These are phyloP conservation scores for Enteromius afrohamiltoni DNA, from an alignment of 2,797 vertebrate species.

Conservation along the genomic window DNA sequence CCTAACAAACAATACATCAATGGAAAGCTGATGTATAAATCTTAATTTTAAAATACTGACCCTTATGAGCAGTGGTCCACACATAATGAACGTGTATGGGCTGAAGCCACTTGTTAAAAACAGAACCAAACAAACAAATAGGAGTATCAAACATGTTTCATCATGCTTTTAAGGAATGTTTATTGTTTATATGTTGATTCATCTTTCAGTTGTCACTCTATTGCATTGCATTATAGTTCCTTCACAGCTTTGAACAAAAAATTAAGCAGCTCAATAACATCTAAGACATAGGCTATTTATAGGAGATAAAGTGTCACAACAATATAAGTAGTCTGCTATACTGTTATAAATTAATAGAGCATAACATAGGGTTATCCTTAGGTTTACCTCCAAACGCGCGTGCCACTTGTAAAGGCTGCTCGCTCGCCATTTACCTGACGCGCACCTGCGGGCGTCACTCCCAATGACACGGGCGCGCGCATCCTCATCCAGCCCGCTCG, in stretches of 20 bases:
- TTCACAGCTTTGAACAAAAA: neutral
- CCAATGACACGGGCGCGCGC: slow-evolving; percentile 63
- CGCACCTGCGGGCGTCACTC: slow-evolving; percentile 73
- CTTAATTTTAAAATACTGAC: neutral
- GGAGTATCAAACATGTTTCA: neutral
- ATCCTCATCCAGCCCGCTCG: slow-evolving; percentile 55
- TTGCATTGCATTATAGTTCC: neutral
- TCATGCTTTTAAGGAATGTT: neutral
- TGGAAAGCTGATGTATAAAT: neutral
- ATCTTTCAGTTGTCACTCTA: neutral
- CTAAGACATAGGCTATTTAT: neutral
- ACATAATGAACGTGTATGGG: neutral
- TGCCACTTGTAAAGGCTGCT: slow-evolving; percentile 55
- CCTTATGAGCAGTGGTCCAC: neutral
- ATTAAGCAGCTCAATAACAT: neutral
- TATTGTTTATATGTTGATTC: neutral
- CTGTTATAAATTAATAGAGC: too few relatives aligned
- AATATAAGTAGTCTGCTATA: too few relatives aligned
- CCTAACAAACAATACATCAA: neutral
- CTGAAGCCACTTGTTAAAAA: neutral
- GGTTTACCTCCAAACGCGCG: neutral
- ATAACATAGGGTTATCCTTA: neutral
- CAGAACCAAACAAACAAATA: neutral
- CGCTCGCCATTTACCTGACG: slow-evolving; percentile 68
- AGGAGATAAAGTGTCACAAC: neutral